Percentiles rank a stretch among this genome's conserved stretches.
These are phyloP conservation scores for Apodemia zela DNA, from an alignment of 2,888 invertebrate genomes.

Conservation along the genomic window DNA sequence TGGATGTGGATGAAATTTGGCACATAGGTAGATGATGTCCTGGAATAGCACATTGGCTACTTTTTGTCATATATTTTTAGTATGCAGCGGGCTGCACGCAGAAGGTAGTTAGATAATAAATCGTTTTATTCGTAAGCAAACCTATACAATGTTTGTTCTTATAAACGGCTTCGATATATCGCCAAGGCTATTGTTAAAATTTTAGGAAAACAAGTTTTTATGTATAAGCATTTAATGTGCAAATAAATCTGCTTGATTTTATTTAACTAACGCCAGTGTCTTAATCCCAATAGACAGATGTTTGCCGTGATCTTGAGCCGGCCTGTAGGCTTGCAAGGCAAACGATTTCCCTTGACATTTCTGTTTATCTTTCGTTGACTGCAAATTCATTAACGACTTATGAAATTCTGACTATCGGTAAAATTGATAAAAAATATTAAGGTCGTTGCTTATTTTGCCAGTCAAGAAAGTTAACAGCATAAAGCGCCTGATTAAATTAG, in stretches of 20 bases:
- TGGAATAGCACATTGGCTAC: too few relatives aligned
- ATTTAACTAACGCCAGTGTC: conserved; percentile 4
- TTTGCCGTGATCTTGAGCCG: conserved; percentile 20
- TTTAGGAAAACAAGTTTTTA: not conserved
- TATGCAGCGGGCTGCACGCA: too few relatives aligned
- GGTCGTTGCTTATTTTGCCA: not conserved
- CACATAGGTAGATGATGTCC: too few relatives aligned
- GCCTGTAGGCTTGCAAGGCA: conserved; percentile 19
- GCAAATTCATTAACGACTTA: not conserved
- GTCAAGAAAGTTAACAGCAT: not conserved
- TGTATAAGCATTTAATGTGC: not conserved
- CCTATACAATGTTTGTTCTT: too few relatives aligned
- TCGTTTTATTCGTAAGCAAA: too few relatives aligned
- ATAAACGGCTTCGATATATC: not conserved
- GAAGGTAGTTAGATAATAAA: too few relatives aligned
- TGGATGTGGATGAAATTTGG: too few relatives aligned
- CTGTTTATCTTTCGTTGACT: conserved; percentile 3
- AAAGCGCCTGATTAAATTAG: too few relatives aligned
- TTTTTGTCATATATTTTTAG: too few relatives aligned
- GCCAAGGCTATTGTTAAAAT: not conserved
- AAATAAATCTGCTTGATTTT: conserved; percentile 9
- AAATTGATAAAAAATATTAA: not conserved
- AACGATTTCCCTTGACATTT: conserved; percentile 23
- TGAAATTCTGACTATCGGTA: not conserved
- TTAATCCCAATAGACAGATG: conserved; percentile 17